Evolutionary conservation across 2,113 vertebrate species (phyloP).

Genomic region (Macrotis lagotis): DNA sequence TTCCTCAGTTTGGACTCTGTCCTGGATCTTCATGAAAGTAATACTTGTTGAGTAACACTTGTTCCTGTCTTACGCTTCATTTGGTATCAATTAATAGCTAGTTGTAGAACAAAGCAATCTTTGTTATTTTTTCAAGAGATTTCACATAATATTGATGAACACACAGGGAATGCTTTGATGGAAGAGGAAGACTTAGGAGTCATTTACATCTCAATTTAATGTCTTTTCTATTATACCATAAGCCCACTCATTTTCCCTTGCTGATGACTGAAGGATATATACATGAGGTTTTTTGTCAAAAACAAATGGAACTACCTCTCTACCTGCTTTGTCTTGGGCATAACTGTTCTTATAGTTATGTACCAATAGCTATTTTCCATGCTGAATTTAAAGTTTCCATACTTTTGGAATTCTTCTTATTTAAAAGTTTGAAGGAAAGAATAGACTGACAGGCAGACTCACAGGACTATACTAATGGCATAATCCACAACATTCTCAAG

Average conservation of each 20-base stretch:
- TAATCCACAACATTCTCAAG: constrained; percentile 88
- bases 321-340: background rate
- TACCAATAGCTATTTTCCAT: background rate
- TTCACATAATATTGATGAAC: background rate
- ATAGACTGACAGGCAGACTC: constrained; percentile 90
- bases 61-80: background rate
- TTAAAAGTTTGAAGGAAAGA: constrained; percentile 80
- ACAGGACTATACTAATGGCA: constrained; percentile 86
- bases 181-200: background rate
- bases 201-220: background rate
- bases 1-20: background rate
- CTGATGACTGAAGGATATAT: background rate
- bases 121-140: background rate
- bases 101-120: background rate
- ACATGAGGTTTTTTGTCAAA: background rate
- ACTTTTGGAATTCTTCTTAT: constrained; percentile 88
- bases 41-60: background rate
- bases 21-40: background rate
- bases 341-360: background rate
- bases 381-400: constrained; percentile 69
- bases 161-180: background rate
- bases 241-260: background rate
- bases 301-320: background rate
- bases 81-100: background rate
- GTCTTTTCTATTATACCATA: background rate